Evolutionary conservation across 2,888 invertebrate species (phyloP).

Genomic region (Agriopis leucophaearia): DNA sequence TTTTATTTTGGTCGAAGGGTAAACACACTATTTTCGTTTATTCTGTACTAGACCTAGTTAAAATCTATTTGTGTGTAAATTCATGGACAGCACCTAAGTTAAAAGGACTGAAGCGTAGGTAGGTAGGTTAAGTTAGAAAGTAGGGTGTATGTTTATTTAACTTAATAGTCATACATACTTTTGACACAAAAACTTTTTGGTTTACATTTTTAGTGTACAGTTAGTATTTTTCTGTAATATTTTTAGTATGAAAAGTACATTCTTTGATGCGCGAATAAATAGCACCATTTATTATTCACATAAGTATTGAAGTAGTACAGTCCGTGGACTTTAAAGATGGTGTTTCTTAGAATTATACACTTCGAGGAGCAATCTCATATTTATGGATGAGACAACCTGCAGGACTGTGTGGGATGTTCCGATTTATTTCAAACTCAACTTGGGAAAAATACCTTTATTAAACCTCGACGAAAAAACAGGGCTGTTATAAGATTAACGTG

Average conservation of each 20-base stretch:
- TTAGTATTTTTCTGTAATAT: neutral
- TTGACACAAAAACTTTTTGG: neutral
- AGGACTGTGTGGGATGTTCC: constrained; percentile 7
- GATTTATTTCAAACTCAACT: neutral
- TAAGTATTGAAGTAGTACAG: constrained; percentile 19
- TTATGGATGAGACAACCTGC: constrained; percentile 29
- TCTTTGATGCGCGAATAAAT: constrained; percentile 10
- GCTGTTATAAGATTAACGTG: too few relatives aligned
- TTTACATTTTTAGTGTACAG: neutral
- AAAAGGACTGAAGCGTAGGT: too few relatives aligned
- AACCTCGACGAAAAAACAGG: too few relatives aligned
- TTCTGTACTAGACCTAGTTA: too few relatives aligned
- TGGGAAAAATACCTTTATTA: neutral
- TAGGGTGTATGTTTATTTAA: too few relatives aligned
- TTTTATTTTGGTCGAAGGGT: too few relatives aligned
- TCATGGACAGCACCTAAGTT: too few relatives aligned
- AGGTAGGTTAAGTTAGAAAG: too few relatives aligned
- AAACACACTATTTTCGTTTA: too few relatives aligned
- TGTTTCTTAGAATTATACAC: constrained; percentile 23
- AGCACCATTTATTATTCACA: constrained; percentile 30
- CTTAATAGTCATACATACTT: too few relatives aligned
- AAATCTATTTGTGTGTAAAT: too few relatives aligned
- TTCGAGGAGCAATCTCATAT: constrained; percentile 24
- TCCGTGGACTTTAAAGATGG: constrained; percentile 27
- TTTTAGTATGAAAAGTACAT: neutral